Evolutionary conservation across 2,797 vertebrate genomes (phyloP).

Genomic region (Setipinna tenuifilis): DNA sequence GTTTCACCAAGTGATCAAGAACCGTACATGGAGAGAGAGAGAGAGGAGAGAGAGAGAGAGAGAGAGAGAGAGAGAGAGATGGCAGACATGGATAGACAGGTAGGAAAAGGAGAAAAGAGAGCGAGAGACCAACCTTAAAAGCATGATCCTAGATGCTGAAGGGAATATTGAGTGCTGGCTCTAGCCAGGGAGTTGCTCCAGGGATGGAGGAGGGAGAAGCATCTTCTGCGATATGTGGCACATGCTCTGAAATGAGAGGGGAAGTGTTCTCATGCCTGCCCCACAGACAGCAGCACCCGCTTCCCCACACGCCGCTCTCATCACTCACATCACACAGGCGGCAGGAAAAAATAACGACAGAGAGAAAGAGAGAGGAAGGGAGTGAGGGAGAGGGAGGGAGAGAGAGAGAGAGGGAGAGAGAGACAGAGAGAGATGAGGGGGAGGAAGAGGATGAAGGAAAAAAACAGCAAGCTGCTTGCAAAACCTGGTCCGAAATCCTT

Average conservation of each 20-base stretch:
- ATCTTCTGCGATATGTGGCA: constrained; percentile 55
- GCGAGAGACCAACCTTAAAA: constrained; percentile 63
- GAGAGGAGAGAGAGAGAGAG: not conserved
- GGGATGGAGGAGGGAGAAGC: constrained; percentile 41
- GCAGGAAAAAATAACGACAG: constrained; percentile 19
- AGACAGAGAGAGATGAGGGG: constrained; percentile 34
- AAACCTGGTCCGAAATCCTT: constrained; percentile 11
- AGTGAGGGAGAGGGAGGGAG: constrained; percentile 32
- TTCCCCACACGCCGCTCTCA: constrained; percentile 41
- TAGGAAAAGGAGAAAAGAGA: constrained; percentile 34
- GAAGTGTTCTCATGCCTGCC: constrained; percentile 51
- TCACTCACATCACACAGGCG: constrained; percentile 19
- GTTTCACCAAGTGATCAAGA: not conserved
- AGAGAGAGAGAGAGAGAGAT: constrained; percentile 24
- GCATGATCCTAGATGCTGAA: constrained; percentile 57
- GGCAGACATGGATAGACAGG: constrained; percentile 4
- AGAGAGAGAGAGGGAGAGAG: constrained; percentile 26
- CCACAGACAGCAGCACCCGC: constrained; percentile 32
- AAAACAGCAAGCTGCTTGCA: not conserved
- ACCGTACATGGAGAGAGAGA: not conserved
- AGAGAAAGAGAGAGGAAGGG: constrained; percentile 29
- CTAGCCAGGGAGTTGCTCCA: constrained; percentile 60
- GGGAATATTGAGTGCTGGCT: constrained; percentile 59
- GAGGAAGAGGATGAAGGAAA: constrained; percentile 36
- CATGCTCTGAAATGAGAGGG: constrained; percentile 60